phyloP scores from a whole-genome alignment of 2,888 invertebrate species.

The Hydrotaea diabolus region DNA sequence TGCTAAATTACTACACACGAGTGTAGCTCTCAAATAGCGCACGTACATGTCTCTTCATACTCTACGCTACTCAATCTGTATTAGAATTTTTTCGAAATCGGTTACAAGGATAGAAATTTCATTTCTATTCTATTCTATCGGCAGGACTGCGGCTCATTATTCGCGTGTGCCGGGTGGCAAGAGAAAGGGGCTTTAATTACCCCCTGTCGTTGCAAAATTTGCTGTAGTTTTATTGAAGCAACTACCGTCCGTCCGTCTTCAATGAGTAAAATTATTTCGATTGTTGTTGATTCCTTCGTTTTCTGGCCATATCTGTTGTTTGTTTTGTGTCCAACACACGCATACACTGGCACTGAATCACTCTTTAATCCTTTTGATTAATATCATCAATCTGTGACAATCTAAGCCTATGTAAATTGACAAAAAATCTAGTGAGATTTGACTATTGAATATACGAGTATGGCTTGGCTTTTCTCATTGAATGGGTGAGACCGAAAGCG shows the following conservation, averaged over 20 bases:
- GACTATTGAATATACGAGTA: not conserved
- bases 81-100: conserved; percentile 4
- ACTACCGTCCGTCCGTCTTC: not conserved
- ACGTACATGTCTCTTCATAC: not conserved
- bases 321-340: conserved; percentile 8
- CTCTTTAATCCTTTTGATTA: conserved; percentile 52
- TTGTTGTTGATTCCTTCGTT: not conserved
- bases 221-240: conserved; percentile 53
- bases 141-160: not conserved
- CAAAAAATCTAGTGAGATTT: conserved; percentile 20
- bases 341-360: conserved; percentile 26
- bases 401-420: conserved; percentile 39
- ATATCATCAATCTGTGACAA: conserved; percentile 64
- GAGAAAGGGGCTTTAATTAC: conserved; percentile 8
- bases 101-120: conserved; percentile 8
- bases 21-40: not conserved
- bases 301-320: conserved; percentile 37
- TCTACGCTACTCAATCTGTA: not conserved
- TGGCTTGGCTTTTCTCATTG: too few species aligned
- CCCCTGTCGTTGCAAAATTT: conserved; percentile 51
- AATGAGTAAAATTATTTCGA: conserved; percentile 57
- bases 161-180: not conserved
- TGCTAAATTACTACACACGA: not conserved
- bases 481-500: not conserved
- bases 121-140: not conserved